These are phyloP conservation scores for Garrulus glandarius DNA, from an alignment of 2,797 vertebrate genomes.

Conservation along the genomic window DNA sequence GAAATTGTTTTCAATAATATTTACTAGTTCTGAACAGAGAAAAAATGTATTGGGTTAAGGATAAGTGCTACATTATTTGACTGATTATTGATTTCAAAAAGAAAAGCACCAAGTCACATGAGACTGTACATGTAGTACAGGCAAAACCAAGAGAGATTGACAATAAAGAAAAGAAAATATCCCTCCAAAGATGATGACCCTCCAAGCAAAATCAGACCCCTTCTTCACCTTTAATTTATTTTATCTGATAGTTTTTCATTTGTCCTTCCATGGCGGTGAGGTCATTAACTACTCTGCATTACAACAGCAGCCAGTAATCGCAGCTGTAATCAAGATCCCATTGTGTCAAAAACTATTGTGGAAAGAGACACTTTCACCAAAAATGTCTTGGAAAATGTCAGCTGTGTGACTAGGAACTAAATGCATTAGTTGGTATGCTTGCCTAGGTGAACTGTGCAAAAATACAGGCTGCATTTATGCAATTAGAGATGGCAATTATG, in stretches of 20 bases:
- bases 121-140: neutral
- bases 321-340: neutral
- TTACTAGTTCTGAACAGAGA: neutral
- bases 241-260: constrained; percentile 22
- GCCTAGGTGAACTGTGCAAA: neutral
- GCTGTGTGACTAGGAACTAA: neutral
- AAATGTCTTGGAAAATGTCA: neutral
- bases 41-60: neutral
- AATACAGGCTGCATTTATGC: neutral
- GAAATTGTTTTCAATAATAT: neutral
- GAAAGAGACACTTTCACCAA: neutral
- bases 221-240: neutral
- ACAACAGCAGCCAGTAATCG: neutral
- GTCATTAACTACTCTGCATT: neutral
- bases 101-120: neutral
- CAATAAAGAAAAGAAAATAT: neutral
- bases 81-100: neutral
- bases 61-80: neutral
- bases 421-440: neutral
- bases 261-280: neutral
- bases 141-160: neutral
- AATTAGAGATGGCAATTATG: neutral
- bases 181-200: neutral
- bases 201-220: neutral
- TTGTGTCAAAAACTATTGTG: neutral